Percentiles rank a stretch among this genome's conserved stretches.
Evolutionary conservation across 2,888 invertebrate species (phyloP).

Genomic region (Erannis defoliaria): DNA sequence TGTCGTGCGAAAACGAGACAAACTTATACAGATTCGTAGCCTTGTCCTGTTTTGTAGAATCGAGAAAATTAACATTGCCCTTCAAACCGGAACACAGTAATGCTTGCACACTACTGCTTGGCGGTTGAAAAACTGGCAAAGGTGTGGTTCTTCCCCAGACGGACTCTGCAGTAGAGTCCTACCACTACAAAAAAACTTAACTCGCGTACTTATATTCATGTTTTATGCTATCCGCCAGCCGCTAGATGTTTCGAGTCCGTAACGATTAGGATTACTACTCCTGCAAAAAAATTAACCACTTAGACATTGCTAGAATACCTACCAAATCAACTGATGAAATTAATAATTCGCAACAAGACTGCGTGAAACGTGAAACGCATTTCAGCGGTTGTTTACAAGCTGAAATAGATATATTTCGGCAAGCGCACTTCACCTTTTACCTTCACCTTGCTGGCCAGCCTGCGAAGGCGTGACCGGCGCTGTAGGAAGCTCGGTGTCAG

Average conservation of each 20-base stretch:
- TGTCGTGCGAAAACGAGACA: too few relatives aligned
- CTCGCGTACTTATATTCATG: too few relatives aligned
- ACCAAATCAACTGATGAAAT: conserved; percentile 13
- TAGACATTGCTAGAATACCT: not conserved
- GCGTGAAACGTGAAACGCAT: conserved; percentile 54
- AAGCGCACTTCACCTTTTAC: conserved; percentile 65
- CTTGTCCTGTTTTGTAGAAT: too few relatives aligned
- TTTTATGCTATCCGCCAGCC: too few relatives aligned
- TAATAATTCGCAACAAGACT: conserved; percentile 22
- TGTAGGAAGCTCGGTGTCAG: conserved; percentile 48
- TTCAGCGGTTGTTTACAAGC: conserved; percentile 23
- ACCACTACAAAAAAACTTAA: too few relatives aligned
- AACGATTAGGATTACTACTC: not conserved
- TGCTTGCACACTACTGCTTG: too few relatives aligned
- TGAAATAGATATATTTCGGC: conserved; percentile 53
- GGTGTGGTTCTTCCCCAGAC: too few relatives aligned
- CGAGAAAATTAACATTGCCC: too few relatives aligned
- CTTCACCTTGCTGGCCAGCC: conserved; percentile 66
- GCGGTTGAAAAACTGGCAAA: too few relatives aligned
- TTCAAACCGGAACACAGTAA: too few relatives aligned
- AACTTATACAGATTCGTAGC: too few relatives aligned
- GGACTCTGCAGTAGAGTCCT: too few relatives aligned
- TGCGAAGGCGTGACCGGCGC: conserved; percentile 39
- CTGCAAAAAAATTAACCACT: not conserved
- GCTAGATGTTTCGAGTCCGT: not conserved